Evolutionary conservation across 2,113 vertebrate genomes (phyloP).

Genomic region (Grus americana): DNA sequence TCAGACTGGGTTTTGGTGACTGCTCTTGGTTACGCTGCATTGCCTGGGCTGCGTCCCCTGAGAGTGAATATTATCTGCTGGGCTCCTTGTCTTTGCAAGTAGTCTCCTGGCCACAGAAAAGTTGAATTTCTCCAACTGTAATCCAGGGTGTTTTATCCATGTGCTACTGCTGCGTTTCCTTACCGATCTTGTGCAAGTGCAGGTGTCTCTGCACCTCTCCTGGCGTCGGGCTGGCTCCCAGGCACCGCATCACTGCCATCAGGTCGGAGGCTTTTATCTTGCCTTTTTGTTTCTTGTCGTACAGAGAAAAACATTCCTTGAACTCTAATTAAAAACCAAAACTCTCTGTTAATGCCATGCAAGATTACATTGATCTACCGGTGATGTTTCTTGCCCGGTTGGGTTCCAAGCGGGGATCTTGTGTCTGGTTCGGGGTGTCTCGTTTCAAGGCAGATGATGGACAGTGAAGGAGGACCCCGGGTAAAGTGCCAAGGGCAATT

Average conservation of each 20-base stretch:
- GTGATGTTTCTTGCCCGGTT: accelerated
- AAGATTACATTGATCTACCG: neutral
- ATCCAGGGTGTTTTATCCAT: accelerated
- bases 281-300: slow-evolving; percentile 91
- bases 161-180: neutral
- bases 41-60: neutral
- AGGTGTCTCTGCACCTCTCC: slow-evolving; percentile 87
- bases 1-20: neutral
- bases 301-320: slow-evolving; percentile 97
- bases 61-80: accelerated
- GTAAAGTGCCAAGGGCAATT: neutral
- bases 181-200: slow-evolving; percentile 88
- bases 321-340: slow-evolving; percentile 79
- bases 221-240: slow-evolving; percentile 87
- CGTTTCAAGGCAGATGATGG: neutral
- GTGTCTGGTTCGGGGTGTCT: neutral
- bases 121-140: accelerated
- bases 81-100: neutral
- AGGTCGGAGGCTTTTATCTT: slow-evolving; percentile 87
- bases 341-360: neutral
- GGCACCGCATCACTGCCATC: slow-evolving; percentile 88
- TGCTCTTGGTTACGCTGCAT: neutral
- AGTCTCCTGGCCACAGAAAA: accelerated
- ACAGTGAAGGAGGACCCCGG: neutral
- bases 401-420: neutral